phyloP scores from a whole-genome alignment of 2,113 vertebrate genomes.

The Meleagris gallopavo region DNA sequence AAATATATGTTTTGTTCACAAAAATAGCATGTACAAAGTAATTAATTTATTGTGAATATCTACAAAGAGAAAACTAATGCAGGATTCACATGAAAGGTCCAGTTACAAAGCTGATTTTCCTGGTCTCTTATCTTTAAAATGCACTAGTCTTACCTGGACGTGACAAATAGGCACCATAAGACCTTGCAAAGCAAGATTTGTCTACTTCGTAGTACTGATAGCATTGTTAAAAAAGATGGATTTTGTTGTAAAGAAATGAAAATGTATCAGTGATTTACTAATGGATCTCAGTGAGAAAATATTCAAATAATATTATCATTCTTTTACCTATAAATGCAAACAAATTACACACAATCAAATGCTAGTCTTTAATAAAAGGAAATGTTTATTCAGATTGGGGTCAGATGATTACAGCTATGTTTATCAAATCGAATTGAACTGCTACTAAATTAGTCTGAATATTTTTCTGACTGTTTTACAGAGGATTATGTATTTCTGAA shows the following conservation, averaged over 20 bases:
- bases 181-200: not conserved
- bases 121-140: constrained; percentile 55
- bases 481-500: not conserved
- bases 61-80: constrained; percentile 22
- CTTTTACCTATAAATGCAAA: not conserved
- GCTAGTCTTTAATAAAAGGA: not conserved
- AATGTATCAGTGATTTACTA: not conserved
- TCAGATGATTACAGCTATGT: not conserved
- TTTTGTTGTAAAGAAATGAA: not conserved
- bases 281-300: not conserved
- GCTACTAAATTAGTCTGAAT: not conserved
- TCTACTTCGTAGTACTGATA: not conserved
- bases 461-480: not conserved
- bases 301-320: not conserved
- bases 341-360: not conserved
- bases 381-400: not conserved
- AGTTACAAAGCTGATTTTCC: constrained; percentile 26
- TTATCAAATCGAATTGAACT: not conserved
- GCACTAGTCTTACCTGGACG: not conserved
- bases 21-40: not conserved
- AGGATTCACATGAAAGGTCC: constrained; percentile 8
- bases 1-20: not conserved
- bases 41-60: not conserved
- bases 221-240: not conserved
- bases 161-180: not conserved